Base-by-base conservation (phyloP, 1,140 invertebrate genomes). In the Sitodiplosis mosellana region DNA sequence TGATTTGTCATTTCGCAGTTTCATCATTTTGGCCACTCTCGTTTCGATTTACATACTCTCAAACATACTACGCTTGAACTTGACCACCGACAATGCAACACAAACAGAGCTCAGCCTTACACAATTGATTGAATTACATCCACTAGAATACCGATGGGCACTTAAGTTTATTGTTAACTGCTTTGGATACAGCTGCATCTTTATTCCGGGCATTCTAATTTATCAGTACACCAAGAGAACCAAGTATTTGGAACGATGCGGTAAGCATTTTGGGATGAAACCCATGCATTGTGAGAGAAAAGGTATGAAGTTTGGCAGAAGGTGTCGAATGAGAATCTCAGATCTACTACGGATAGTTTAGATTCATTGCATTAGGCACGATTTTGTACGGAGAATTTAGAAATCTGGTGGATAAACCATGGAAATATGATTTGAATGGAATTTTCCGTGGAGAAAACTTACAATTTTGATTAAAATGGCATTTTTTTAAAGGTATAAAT, bases 151-250 rank as follows among this genome's bases (percentile, higher is more conserved):
- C 53, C 77, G 69, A 56, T 93, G 88, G 88, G 56, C 88, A 7
- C 69, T 89, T 51, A 72, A 81, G 52, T 69, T 86, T 36, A 58
- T 76, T 64, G 61, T 85, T 15, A 96, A 94, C 65, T 69, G 89
- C 40, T 70, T 88, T 33, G 87, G 89, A n/a, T 96, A 96, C 68
- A 76, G 77, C 2, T 87, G 86, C 21, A 72, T 95, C 51, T 74
- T 94, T 61, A 63, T 94, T 45, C 91, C 91, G 10, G 87, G 84
- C 37, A 84, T 76, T 59, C 60, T 94, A 12, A 72, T 93, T 41
- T 84, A 87, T 56, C 82, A 81, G 65, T 91, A 91, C 68, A 72
- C 91, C 7, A 74, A 78, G 44, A 75, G 75, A 54, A 81, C 72
- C 15, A 83, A 85, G 54, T 92, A 89, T 60, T 72, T 88, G 52